Percentiles rank a stretch among this genome's conserved stretches.
Evolutionary conservation across 2,113 vertebrate species (phyloP).

Genomic region (Gracilinanus agilis): DNA sequence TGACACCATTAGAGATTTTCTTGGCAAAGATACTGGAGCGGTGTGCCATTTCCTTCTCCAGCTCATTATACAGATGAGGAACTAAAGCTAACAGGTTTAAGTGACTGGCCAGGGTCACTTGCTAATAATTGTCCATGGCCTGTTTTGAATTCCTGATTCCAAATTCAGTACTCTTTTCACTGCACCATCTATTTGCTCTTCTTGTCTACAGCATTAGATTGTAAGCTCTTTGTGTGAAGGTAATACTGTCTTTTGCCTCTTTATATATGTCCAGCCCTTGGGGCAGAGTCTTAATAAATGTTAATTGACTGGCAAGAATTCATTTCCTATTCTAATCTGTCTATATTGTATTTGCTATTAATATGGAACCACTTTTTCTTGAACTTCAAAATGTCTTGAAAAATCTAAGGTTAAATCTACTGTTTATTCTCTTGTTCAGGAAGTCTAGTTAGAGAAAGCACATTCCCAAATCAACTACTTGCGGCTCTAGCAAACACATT

Average conservation of each 20-base stretch:
- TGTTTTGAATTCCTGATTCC: too few relatives aligned
- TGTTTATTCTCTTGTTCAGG: not conserved
- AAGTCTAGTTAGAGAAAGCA: not conserved
- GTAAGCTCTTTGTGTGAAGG: not conserved
- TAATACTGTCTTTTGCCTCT: not conserved
- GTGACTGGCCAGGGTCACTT: too few relatives aligned
- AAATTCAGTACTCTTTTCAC: too few relatives aligned
- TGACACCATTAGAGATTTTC: too few relatives aligned
- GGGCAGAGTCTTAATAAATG: not conserved
- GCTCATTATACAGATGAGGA: too few relatives aligned
- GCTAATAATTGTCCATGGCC: too few relatives aligned
- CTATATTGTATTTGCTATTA: not conserved
- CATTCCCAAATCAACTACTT: not conserved
- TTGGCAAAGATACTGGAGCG: too few relatives aligned
- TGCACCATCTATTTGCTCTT: not conserved
- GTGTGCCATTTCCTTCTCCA: too few relatives aligned
- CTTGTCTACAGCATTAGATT: not conserved
- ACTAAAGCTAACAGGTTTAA: too few relatives aligned
- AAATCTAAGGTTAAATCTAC: not conserved
- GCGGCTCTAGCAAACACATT: constrained; percentile 20
- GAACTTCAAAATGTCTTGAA: not conserved
- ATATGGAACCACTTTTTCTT: not conserved
- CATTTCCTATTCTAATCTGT: not conserved
- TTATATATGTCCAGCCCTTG: not conserved
- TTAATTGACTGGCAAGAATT: not conserved